Evolutionary conservation across 2,888 invertebrate species (phyloP).

Genomic region (Drosophila kuntzei): DNA sequence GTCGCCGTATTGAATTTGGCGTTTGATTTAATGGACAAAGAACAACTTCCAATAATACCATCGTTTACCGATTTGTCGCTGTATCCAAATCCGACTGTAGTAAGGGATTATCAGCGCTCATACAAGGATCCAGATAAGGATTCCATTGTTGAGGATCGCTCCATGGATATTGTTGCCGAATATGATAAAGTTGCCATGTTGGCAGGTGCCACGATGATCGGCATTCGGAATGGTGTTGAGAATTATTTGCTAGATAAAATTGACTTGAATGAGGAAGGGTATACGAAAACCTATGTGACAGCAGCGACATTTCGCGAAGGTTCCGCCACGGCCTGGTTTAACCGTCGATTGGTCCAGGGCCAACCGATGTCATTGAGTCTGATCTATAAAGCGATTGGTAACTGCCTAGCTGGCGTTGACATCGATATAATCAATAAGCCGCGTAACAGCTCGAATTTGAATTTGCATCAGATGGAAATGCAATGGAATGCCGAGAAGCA

Average conservation of each 20-base stretch:
- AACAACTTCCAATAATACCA: not conserved
- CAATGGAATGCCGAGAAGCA: accelerated
- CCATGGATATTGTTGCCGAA: accelerated
- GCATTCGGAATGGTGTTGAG: accelerated
- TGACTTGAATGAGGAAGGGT: not conserved
- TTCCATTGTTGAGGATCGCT: not conserved
- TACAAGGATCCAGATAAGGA: no score
- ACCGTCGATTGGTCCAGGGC: slow-evolving; percentile 48
- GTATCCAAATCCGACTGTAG: slow-evolving; percentile 14
- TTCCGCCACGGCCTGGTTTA: slow-evolving; percentile 50
- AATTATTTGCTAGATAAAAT: slow-evolving; percentile 20
- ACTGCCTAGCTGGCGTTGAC: not conserved
- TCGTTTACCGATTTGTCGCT: not conserved
- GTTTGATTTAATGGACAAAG: accelerated
- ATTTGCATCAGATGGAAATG: accelerated
- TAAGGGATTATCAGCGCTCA: not conserved
- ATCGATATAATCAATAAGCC: slow-evolving; percentile 88
- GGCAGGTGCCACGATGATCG: slow-evolving; percentile 15
- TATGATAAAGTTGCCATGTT: slow-evolving; percentile 21
- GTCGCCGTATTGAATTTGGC: accelerated
- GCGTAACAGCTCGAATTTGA: slow-evolving; percentile 78
- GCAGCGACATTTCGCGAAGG: slow-evolving; percentile 24
- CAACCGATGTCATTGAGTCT: slow-evolving; percentile 44
- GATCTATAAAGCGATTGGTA: slow-evolving; percentile 50
- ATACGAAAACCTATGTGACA: slow-evolving; percentile 21